Percentiles rank a stretch among this genome's conserved stretches.
These are phyloP conservation scores for Dipodomys stephensi DNA, from an alignment of 2,113 vertebrate species.

Conservation along the genomic window DNA sequence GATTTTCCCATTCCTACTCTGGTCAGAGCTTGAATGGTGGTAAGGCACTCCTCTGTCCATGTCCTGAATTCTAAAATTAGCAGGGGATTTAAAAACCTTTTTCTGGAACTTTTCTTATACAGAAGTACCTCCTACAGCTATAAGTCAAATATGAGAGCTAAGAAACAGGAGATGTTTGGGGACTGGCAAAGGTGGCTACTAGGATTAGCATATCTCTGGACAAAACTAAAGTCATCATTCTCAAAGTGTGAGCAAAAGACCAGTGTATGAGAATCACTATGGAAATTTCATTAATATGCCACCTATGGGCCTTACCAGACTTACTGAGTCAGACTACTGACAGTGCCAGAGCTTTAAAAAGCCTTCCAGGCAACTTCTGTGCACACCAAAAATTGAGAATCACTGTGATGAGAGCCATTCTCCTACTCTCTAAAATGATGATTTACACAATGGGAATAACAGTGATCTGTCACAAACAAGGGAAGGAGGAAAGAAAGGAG, in stretches of 20 bases:
- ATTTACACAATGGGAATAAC: neutral
- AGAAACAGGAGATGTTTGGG: neutral
- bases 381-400: slow-evolving; percentile 19
- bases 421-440: neutral
- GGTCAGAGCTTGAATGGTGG: neutral
- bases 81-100: slow-evolving; percentile 26
- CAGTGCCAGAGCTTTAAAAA: neutral
- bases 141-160: slow-evolving; percentile 12
- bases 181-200: neutral
- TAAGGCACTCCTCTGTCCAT: neutral
- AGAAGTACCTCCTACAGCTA: slow-evolving; percentile 1
- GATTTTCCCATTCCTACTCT: neutral
- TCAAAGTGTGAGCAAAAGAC: neutral
- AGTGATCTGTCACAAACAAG: neutral
- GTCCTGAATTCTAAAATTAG: neutral
- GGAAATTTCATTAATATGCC: slow-evolving; percentile 7
- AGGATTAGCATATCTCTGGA: neutral
- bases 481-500: neutral
- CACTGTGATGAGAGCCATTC: neutral
- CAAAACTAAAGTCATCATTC: neutral
- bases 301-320: neutral
- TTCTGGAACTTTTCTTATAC: neutral
- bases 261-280: neutral
- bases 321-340: neutral
- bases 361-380: neutral